Conservation (phyloP, 2,888 invertebrate genomes). For the Cactoblastis cactorum region DNA sequence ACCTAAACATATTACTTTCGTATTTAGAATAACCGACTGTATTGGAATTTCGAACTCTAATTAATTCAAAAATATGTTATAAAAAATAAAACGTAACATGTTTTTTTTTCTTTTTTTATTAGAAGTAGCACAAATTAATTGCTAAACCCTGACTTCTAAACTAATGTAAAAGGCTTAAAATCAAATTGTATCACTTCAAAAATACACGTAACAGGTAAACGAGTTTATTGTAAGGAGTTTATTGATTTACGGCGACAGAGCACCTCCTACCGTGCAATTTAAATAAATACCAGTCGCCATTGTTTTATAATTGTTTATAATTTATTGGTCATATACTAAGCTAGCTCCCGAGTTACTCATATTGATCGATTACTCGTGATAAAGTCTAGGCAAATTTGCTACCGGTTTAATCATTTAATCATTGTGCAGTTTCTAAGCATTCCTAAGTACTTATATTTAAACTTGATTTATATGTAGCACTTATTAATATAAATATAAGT, state of each 20-base stretch:
- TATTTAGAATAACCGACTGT: no score
- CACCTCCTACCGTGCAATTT: conserved; percentile 19
- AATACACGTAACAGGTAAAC: not conserved
- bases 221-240: not conserved
- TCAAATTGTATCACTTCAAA: not conserved
- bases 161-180: not conserved
- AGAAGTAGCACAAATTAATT: no score
- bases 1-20: no score
- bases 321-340: not conserved
- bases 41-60: no score
- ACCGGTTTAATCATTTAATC: no score
- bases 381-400: conserved; percentile 3
- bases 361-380: conserved; percentile 2
- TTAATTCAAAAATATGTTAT: no score
- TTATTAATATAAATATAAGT: no score
- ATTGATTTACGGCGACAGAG: conserved; percentile 4
- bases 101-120: no score
- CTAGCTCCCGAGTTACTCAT: conserved; percentile 5
- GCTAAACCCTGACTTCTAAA: no score
- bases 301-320: conserved; percentile 12
- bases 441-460: not conserved
- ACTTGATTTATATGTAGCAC: conserved; percentile 8
- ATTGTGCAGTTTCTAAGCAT: not conserved
- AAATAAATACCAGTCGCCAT: conserved; percentile 12
- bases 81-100: no score